These are phyloP conservation scores for Anguilla marmorata DNA, from an alignment of 2,797 vertebrate genomes.

Conservation along the genomic window DNA sequence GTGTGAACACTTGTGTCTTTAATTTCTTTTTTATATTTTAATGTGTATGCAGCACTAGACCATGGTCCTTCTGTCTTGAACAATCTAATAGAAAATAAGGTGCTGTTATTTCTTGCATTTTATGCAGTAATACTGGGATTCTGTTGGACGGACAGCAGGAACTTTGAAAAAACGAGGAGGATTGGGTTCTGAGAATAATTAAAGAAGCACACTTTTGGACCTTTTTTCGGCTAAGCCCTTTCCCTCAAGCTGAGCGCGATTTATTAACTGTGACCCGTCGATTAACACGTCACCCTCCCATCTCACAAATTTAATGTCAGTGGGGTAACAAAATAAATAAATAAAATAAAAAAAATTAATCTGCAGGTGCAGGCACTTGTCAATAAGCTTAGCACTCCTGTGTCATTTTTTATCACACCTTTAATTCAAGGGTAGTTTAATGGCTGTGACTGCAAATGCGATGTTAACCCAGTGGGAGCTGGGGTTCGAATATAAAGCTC, in stretches of 20 bases:
- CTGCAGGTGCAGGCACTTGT: not conserved
- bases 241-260: constrained; percentile 6
- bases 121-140: not conserved
- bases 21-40: not conserved
- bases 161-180: not conserved
- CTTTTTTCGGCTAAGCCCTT: not conserved
- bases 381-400: not conserved
- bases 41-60: not conserved
- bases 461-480: not conserved
- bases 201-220: not conserved
- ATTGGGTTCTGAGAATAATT: not conserved
- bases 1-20: no score
- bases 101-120: not conserved
- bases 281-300: constrained; percentile 7
- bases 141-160: not conserved
- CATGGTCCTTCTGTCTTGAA: not conserved
- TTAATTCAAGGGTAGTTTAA: constrained; percentile 22
- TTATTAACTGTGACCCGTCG: constrained; percentile 20
- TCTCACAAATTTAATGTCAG: constrained; percentile 15
- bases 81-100: not conserved
- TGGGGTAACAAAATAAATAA: not conserved
- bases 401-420: constrained; percentile 16
- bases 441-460: not conserved
- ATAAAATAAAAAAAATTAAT: not conserved
- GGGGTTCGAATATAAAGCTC: not conserved